phyloP scores from a whole-genome alignment of 92 coral and sea anemone genomes.

The Zoanthus sansibaricus region DNA sequence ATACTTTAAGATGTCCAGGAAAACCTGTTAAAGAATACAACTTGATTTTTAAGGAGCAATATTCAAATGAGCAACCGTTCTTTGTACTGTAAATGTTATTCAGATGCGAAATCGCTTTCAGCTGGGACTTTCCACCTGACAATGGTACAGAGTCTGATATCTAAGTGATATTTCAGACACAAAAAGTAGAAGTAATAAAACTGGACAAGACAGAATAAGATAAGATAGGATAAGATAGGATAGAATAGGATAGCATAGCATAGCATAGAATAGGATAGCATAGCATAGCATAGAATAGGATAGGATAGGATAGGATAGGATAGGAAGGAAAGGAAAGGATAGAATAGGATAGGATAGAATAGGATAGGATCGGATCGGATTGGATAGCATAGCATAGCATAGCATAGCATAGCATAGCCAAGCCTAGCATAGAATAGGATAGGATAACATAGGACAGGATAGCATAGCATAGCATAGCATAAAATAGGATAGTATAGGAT shows the following conservation, averaged over 20 bases:
- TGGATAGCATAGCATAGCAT: too few species aligned
- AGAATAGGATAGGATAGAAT: not conserved
- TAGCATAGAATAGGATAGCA: not conserved
- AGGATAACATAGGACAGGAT: not conserved
- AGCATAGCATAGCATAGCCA: too few species aligned
- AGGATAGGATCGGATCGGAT: too few species aligned
- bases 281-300: not conserved
- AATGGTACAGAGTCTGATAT: too few species aligned
- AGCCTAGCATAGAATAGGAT: too few species aligned
- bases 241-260: too few species aligned
- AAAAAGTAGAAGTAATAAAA: not conserved
- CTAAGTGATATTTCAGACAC: too few species aligned
- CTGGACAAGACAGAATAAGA: not conserved
- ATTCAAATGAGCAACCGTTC: not conserved
- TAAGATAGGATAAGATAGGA: too few species aligned
- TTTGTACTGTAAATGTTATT: not conserved
- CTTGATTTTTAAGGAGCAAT: not conserved
- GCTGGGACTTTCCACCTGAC: not conserved
- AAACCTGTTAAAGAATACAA: constrained; percentile 15
- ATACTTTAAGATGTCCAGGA: constrained; percentile 42
- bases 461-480: not conserved
- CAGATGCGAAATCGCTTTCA: not conserved
- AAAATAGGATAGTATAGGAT: too few species aligned
- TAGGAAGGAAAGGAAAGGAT: not conserved
- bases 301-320: not conserved